Percentiles rank a stretch among this genome's conserved stretches.
Evolutionary conservation across 2,113 vertebrate genomes (phyloP).

Genomic region (Hemibagrus wyckioides): DNA sequence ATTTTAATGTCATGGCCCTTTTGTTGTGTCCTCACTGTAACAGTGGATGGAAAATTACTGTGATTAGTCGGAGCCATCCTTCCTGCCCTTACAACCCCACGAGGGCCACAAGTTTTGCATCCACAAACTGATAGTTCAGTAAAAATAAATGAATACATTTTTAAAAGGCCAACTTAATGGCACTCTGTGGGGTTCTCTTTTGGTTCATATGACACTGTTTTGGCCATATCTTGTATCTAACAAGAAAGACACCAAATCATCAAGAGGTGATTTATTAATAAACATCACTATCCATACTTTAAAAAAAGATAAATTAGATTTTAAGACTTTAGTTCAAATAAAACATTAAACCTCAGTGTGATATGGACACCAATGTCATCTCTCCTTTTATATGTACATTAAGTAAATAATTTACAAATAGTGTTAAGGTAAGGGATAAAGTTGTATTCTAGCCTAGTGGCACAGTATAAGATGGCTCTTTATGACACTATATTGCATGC

Average conservation of each 20-base stretch:
- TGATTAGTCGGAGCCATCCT: conserved; percentile 34
- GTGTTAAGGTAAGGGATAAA: conserved; percentile 24
- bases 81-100: conserved; percentile 19
- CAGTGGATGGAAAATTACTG: conserved; percentile 73
- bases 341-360: conserved; percentile 15
- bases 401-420: conserved; percentile 74
- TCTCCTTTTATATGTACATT: conserved; percentile 71
- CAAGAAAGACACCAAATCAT: background rate
- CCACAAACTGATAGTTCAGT: background rate
- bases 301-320: background rate
- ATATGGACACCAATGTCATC: conserved; percentile 62
- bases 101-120: conserved; percentile 33
- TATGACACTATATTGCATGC: background rate
- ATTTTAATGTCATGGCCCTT: conserved; percentile 74
- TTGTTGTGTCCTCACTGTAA: conserved; percentile 68
- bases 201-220: background rate
- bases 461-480: background rate
- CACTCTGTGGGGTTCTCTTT: background rate
- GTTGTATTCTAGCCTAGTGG: background rate
- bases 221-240: no score
- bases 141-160: conserved; percentile 19
- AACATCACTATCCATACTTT: background rate
- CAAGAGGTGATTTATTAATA: background rate
- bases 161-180: background rate
- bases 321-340: conserved; percentile 22